Evolutionary conservation across 2,888 invertebrate genomes (phyloP).

Genomic region (Harpalus rubripes): DNA sequence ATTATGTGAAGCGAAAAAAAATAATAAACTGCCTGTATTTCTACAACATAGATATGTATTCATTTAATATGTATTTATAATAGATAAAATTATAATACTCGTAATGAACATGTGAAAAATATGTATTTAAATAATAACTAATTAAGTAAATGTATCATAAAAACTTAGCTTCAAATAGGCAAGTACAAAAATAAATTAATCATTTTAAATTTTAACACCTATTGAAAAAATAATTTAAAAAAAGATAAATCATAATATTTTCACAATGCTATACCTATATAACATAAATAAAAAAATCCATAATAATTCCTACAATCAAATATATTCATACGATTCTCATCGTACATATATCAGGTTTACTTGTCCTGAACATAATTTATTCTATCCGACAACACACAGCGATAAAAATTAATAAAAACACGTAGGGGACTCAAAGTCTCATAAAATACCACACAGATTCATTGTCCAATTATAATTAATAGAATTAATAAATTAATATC

Average conservation of each 20-base stretch:
- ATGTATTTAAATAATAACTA: no score
- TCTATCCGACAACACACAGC: conserved; percentile 60
- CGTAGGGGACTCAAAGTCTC: conserved; percentile 42
- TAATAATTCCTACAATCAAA: conserved; percentile 52
- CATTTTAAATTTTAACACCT: conserved; percentile 25
- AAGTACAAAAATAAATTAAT: conserved; percentile 14
- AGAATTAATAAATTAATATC: conserved; percentile 64
- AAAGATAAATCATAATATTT: conserved; percentile 42
- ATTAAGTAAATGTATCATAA: no score
- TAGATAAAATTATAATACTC: no score
- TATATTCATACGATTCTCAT: conserved; percentile 40
- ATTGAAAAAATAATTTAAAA: conserved; percentile 30
- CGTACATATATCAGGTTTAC: conserved; percentile 43
- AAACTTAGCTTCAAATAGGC: neutral
- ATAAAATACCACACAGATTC: conserved; percentile 61
- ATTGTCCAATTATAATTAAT: conserved; percentile 64
- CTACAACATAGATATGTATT: no score
- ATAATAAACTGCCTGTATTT: no score
- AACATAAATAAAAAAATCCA: conserved; percentile 36
- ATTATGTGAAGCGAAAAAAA: no score
- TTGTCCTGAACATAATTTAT: conserved; percentile 50
- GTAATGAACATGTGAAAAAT: neutral
- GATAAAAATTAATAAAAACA: conserved; percentile 67
- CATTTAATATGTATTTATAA: no score
- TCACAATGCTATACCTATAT: conserved; percentile 28